A percentile compares a stretch with the other conserved stretches of the same genome.
These are phyloP conservation scores for Melinaea marsaeus DNA, from an alignment of 2,888 invertebrate genomes.

Conservation along the genomic window DNA sequence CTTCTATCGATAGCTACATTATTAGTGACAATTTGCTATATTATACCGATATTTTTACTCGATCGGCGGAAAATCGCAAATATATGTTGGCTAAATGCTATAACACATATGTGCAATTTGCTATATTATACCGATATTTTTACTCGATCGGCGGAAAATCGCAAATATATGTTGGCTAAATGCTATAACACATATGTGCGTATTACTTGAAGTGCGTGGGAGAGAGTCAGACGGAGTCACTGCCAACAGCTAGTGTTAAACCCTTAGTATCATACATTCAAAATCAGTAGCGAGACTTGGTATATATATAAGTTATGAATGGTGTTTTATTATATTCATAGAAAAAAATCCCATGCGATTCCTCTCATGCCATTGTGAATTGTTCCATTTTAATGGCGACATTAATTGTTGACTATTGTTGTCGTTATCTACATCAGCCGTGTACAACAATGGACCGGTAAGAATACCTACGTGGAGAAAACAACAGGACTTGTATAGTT, in stretches of 20 bases:
- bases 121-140: too few relatives aligned
- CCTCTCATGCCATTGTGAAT: conserved; percentile 72
- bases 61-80: too few relatives aligned
- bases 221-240: too few relatives aligned
- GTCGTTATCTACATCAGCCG: conserved; percentile 59
- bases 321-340: conserved; percentile 34
- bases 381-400: conserved; percentile 59
- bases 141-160: too few relatives aligned
- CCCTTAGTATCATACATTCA: neutral
- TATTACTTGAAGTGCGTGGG: too few relatives aligned
- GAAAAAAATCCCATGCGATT: conserved; percentile 62
- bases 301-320: conserved; percentile 41
- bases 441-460: conserved; percentile 42
- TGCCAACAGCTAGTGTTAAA: neutral
- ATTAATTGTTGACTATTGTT: conserved; percentile 67
- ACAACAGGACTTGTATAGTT: neutral
- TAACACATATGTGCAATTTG: too few relatives aligned
- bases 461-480: conserved; percentile 19
- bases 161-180: too few relatives aligned
- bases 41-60: too few relatives aligned
- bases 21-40: too few relatives aligned
- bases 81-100: too few relatives aligned
- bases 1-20: too few relatives aligned
- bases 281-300: neutral
- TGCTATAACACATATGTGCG: too few relatives aligned